Conservation (phyloP, 2,113 vertebrate genomes). For the Hippolais icterina region DNA sequence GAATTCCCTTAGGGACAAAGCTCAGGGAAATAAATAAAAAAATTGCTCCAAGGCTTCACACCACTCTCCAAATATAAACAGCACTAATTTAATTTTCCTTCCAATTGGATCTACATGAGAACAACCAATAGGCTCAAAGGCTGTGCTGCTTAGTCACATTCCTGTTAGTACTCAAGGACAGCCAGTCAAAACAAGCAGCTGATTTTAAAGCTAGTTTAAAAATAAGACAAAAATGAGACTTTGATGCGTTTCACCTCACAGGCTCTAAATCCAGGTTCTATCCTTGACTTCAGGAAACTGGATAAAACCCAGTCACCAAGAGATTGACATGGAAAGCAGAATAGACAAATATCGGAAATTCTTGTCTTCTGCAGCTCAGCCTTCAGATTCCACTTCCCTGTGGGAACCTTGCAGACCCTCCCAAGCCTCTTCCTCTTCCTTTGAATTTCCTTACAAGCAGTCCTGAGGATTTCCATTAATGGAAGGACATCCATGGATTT, state of each 20-base stretch:
- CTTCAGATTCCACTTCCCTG: not conserved
- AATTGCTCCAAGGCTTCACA: not conserved
- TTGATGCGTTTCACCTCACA: not conserved
- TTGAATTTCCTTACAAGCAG: not conserved
- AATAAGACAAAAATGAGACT: not conserved
- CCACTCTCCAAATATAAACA: not conserved
- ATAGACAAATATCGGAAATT: not conserved
- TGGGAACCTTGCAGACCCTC: not conserved
- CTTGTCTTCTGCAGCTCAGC: not conserved
- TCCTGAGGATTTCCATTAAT: not conserved
- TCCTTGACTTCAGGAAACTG: conserved; percentile 22
- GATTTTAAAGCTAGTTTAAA: not conserved
- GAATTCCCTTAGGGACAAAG: not conserved
- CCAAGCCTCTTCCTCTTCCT: not conserved
- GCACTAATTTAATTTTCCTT: conserved; percentile 6
- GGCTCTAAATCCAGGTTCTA: not conserved
- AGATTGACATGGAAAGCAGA: not conserved
- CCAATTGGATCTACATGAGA: not conserved
- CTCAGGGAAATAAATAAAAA: not conserved
- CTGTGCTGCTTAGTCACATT: not conserved
- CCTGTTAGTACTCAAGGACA: conserved; percentile 10
- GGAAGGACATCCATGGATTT: not conserved
- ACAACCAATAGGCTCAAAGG: conserved; percentile 19
- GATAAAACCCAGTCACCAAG: not conserved
- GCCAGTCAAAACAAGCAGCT: conserved; percentile 12